Evolutionary conservation across 2,888 invertebrate species (phyloP), one percentile per base, ranked within the genome.

Genomic region (Maniola hyperantus): DNA sequence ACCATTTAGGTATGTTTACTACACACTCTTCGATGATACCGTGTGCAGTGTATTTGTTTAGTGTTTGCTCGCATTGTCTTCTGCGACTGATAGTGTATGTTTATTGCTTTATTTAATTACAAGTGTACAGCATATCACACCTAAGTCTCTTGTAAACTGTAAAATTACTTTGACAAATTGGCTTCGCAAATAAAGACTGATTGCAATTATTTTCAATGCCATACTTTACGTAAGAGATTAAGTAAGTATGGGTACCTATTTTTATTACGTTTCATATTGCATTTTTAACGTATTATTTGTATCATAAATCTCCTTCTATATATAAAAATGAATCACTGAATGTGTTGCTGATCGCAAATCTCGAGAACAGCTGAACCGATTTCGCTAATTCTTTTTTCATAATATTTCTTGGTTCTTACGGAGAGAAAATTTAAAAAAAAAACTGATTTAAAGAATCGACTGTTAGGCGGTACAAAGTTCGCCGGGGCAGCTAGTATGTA

Each of bases 101-200:
- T 71, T 69, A 72, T 69, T 71, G 67, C 68, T 66, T 70, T 65
- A 68, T 70, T 72, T 70, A 55, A 68, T 66, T 70, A 71, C 48
- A 64, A 65, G 42, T 55, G 8, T 13, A 58, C 39, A 18, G 53
- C 34, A 48, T 7, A 36, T 44, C 20, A 36, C 50, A 50, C 58
- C 10, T 54, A 66, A 64, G 53, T 57, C 44, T 61, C 36, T 64
- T 50, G 39, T 57, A 18, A 57, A n/a, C 36, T 15, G 34, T 15
- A 15, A 67, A 63, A 65, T 66, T 62, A 34, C 53, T 46, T 54
- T 55, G 48, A 62, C 62, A 61, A 54, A 63, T 55, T 33, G 46
- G 15, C 57, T 39, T 36, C n/a, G 46, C 57, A 36, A 44, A 46
- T 59, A 60, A 59, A 60, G 18, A 34, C 53, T 39, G 10, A 15